Conservation (phyloP, 1,140 invertebrate species). For the Thalassaphorura encarpata region DNA sequence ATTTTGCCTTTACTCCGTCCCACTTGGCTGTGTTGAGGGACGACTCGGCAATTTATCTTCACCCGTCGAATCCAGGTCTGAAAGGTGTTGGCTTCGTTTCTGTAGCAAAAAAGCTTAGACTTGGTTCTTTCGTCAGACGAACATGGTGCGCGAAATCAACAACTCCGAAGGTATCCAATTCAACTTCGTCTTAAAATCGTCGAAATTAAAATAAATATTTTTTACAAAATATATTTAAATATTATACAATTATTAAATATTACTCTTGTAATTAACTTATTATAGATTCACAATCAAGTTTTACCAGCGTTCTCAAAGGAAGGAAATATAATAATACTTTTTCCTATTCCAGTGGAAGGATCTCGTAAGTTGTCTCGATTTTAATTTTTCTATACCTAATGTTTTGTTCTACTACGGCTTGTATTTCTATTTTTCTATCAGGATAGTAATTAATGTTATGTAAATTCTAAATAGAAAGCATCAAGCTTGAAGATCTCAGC, state of each 20-base stretch:
- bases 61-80: not conserved
- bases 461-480: not conserved
- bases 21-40: not conserved
- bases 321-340: conserved; percentile 1
- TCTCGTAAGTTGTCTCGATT: not conserved
- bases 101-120: not conserved
- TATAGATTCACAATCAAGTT: not conserved
- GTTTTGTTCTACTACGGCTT: no score
- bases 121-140: not conserved
- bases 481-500: not conserved
- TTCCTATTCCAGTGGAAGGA: not conserved
- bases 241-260: no score
- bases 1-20: not conserved
- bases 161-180: not conserved
- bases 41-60: not conserved
- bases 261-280: no score
- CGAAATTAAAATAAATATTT: no score
- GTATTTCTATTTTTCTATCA: no score
- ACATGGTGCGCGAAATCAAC: not conserved
- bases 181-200: not conserved
- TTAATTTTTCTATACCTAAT: no score
- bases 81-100: not conserved
- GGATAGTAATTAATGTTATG: no score
- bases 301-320: conserved; percentile 1
- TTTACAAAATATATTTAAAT: no score